These are phyloP conservation scores for Planococcus citri DNA, from an alignment of 1,140 invertebrate species.

Conservation along the genomic window DNA sequence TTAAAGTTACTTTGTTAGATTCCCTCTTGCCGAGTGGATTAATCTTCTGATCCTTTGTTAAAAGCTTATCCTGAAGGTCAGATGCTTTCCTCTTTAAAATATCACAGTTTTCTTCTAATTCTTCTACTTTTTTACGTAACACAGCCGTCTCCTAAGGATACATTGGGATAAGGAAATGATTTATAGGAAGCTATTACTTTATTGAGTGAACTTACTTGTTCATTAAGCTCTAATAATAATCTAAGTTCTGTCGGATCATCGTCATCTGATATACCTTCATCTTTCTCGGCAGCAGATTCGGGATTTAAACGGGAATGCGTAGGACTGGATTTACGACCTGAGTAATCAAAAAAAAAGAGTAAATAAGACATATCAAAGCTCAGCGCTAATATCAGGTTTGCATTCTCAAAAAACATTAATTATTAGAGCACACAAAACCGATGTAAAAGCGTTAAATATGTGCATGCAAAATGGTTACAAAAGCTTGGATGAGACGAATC, in stretches of 20 bases:
- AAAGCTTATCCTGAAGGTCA: constrained; percentile 57
- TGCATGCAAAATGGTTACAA: constrained; percentile 23
- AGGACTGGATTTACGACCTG: constrained; percentile 51
- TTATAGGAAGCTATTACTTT: not conserved
- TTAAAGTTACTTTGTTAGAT: not conserved
- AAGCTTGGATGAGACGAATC: not conserved
- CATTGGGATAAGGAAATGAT: not conserved
- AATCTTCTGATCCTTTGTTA: constrained; percentile 27
- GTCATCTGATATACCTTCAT: constrained; percentile 59
- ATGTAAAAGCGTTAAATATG: constrained; percentile 1
- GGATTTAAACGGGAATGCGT: constrained; percentile 40
- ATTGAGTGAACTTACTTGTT: constrained; percentile 42
- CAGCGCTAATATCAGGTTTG: too few relatives aligned
- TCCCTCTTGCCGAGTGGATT: not conserved
- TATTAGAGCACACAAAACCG: not conserved
- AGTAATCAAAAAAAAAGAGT: constrained; percentile 1
- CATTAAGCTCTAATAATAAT: constrained; percentile 72
- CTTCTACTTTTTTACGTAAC: constrained; percentile 66
- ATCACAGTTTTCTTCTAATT: constrained; percentile 67
- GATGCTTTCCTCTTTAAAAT: constrained; percentile 59
- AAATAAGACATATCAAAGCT: too few relatives aligned
- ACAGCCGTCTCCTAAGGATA: constrained; percentile 59
- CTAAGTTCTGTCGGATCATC: constrained; percentile 62
- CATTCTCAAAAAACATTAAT: not conserved
- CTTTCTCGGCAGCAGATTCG: constrained; percentile 50